Percentiles rank a stretch among this genome's conserved stretches.
These are phyloP conservation scores for Vanacampus margaritifer DNA, from an alignment of 2,113 vertebrate genomes.

Conservation along the genomic window DNA sequence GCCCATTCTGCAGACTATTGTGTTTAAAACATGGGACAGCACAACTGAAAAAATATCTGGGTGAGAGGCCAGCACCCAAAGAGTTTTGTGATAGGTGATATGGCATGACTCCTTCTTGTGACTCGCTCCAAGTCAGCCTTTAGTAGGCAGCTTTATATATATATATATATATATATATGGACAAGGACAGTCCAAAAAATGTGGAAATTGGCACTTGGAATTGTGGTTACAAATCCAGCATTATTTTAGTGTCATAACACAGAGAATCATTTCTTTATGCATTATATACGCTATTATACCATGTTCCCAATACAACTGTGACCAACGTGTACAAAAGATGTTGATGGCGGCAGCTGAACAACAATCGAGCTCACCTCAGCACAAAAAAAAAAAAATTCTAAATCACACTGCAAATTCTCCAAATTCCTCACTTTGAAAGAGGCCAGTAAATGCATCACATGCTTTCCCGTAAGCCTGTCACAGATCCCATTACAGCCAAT, in stretches of 20 bases:
- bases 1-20: not conserved
- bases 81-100: not conserved
- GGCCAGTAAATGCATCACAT: not conserved
- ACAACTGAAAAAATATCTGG: not conserved
- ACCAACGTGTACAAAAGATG: not conserved
- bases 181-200: too few relatives aligned
- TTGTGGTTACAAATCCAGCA: too few relatives aligned
- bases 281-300: too few relatives aligned
- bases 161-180: too few relatives aligned
- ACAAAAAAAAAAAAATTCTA: not conserved
- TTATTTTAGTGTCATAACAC: too few relatives aligned
- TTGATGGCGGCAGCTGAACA: not conserved
- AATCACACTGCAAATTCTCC: slow-evolving; percentile 2
- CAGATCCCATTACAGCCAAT: not conserved
- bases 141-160: too few relatives aligned
- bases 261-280: not conserved
- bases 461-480: not conserved
- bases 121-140: not conserved
- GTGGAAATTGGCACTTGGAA: too few relatives aligned
- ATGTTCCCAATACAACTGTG: too few relatives aligned
- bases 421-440: not conserved
- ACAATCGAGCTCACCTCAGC: not conserved
- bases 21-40: not conserved
- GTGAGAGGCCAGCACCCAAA: not conserved
- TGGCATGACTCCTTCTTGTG: not conserved